phyloP scores from a whole-genome alignment of 2,797 vertebrate species.

The Gymnopithys bicolor region DNA sequence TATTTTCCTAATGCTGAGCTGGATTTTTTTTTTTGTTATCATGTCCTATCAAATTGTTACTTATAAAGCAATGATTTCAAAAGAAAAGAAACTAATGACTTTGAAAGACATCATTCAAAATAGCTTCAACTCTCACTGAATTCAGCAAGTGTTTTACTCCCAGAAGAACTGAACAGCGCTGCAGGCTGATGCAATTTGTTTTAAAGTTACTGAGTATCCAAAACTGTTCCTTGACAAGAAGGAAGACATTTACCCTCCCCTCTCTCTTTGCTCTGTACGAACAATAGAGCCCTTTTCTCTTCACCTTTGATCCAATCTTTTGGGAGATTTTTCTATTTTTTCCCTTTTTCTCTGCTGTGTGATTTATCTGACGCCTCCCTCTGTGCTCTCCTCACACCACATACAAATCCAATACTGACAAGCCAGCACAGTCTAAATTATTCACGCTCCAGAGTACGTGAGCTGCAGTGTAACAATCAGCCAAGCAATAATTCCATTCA shows the following conservation, averaged over 20 bases:
- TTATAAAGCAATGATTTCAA: conserved; percentile 39
- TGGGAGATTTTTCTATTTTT: neutral
- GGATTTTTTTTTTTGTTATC: neutral
- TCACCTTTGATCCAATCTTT: conserved; percentile 15
- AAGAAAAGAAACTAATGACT: conserved; percentile 17
- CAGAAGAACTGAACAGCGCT: neutral
- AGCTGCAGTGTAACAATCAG: conserved; percentile 18
- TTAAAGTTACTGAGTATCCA: conserved; percentile 28
- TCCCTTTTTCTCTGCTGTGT: neutral
- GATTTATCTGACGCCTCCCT: conserved; percentile 37
- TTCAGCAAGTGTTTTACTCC: neutral
- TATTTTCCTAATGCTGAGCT: conserved; percentile 34
- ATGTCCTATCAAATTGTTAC: conserved; percentile 33
- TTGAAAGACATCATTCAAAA: conserved; percentile 42
- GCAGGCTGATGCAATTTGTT: conserved; percentile 40
- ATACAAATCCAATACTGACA: conserved; percentile 64
- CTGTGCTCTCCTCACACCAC: conserved; percentile 29
- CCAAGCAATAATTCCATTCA: conserved; percentile 63
- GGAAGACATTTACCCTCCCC: neutral
- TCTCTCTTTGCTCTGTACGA: accelerated
- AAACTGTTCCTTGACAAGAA: neutral
- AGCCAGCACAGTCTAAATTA: conserved; percentile 59
- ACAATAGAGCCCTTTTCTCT: conserved; percentile 29
- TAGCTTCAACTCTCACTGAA: conserved; percentile 23
- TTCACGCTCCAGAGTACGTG: conserved; percentile 50